These are phyloP conservation scores for Cyanocitta stelleri DNA, from an alignment of 2,113 vertebrate genomes.

Conservation along the genomic window DNA sequence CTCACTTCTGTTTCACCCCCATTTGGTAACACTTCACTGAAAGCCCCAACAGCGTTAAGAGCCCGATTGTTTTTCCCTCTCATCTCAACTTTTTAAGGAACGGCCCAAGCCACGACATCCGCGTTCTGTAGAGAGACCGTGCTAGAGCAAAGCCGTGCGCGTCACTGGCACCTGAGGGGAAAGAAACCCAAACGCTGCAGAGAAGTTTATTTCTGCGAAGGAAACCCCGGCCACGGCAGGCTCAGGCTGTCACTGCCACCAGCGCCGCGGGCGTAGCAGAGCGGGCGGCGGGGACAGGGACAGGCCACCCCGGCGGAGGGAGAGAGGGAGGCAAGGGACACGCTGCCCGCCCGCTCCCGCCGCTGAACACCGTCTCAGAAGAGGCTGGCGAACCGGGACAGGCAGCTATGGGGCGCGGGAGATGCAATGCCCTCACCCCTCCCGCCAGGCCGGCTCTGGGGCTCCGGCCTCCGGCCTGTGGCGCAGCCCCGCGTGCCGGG, in stretches of 20 bases:
- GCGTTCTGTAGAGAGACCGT: neutral
- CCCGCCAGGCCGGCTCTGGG: neutral
- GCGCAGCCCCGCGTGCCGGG: neutral
- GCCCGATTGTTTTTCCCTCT: neutral
- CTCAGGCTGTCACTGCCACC: neutral
- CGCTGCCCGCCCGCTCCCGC: neutral
- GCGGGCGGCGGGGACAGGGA: neutral
- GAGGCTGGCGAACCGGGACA: neutral
- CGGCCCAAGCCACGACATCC: neutral
- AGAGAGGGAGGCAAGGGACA: neutral
- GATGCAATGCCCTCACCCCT: neutral
- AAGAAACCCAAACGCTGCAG: neutral
- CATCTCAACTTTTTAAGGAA: neutral
- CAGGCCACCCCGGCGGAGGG: neutral
- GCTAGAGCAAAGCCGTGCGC: accelerated
- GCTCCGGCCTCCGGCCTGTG: neutral
- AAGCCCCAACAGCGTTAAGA: neutral
- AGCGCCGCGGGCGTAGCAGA: neutral
- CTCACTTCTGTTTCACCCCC: too few relatives aligned
- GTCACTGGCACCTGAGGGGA: neutral
- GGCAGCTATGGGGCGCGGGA: neutral
- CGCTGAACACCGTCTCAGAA: neutral
- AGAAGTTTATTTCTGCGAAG: neutral
- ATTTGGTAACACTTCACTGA: neutral
- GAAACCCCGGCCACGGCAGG: neutral